These are phyloP conservation scores for Heliothis virescens DNA, from an alignment of 1,140 invertebrate species.

Conservation along the genomic window DNA sequence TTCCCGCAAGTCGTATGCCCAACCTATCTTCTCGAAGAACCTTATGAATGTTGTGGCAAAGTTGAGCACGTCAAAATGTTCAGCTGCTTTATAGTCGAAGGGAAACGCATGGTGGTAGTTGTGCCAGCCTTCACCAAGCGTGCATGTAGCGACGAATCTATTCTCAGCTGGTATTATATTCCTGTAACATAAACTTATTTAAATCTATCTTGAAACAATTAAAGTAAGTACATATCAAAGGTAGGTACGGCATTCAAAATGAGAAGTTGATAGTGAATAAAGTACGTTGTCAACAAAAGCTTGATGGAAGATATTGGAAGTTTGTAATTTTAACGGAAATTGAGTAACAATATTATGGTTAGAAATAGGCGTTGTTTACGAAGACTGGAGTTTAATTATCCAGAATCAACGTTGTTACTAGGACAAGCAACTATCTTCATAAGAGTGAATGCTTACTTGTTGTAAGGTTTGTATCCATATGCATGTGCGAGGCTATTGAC, in stretches of 20 bases:
- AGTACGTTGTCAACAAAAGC: constrained; percentile 18
- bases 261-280: background rate
- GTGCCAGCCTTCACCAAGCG: constrained; percentile 91
- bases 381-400: constrained; percentile 24
- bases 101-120: constrained; percentile 98
- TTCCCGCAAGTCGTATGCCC: constrained; percentile 89
- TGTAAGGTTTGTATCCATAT: constrained; percentile 80
- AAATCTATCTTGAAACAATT: background rate
- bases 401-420: background rate
- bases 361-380: constrained; percentile 11
- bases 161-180: constrained; percentile 87
- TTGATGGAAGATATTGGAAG: constrained; percentile 29
- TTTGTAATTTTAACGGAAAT: constrained; percentile 32
- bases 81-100: constrained; percentile 93
- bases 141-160: constrained; percentile 85
- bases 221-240: background rate
- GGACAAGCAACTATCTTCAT: constrained; percentile 5
- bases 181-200: constrained; percentile 76
- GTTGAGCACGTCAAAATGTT: constrained; percentile 88
- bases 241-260: background rate
- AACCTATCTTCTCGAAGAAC: constrained; percentile 82
- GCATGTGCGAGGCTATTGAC: constrained; percentile 80
- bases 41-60: constrained; percentile 84
- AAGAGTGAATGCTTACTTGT: constrained; percentile 67
- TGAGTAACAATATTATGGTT: constrained; percentile 28